phyloP scores from a whole-genome alignment of 2,888 invertebrate genomes.

The Lithophane leautieri region DNA sequence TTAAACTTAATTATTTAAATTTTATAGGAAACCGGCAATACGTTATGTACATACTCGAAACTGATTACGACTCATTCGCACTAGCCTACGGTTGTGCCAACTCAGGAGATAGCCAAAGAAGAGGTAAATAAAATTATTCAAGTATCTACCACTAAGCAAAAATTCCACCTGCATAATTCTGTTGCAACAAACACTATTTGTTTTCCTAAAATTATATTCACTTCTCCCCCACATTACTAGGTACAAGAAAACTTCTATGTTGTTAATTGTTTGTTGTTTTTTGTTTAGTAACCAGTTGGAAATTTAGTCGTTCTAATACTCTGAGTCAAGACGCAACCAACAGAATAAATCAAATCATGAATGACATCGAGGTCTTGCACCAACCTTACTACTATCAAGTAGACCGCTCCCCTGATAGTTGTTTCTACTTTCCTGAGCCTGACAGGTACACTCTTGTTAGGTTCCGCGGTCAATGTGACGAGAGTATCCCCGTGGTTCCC shows the following conservation, averaged over 20 bases:
- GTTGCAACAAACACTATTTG: too few relatives aligned
- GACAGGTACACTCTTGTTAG: constrained; percentile 39
- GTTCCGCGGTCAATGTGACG: constrained; percentile 61
- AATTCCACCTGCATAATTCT: background rate
- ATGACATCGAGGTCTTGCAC: constrained; percentile 68
- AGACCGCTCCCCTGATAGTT: constrained; percentile 66
- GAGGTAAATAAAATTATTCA: constrained; percentile 73
- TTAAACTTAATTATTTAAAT: background rate
- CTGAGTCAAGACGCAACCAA: constrained; percentile 62
- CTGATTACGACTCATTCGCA: constrained; percentile 91
- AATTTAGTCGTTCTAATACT: constrained; percentile 73
- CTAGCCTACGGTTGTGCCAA: constrained; percentile 91
- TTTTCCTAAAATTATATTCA: background rate
- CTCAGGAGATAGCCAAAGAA: constrained; percentile 78
- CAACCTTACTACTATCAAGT: constrained; percentile 70
- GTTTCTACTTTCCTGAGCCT: constrained; percentile 65
- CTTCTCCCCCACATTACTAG: background rate
- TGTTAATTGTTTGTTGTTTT: background rate
- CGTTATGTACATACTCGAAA: constrained; percentile 70
- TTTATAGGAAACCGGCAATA: constrained; percentile 15
- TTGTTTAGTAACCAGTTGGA: constrained; percentile 78
- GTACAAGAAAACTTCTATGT: too few relatives aligned
- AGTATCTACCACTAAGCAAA: background rate
- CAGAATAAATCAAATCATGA: constrained; percentile 69
- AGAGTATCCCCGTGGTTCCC: constrained; percentile 47